phyloP scores from a whole-genome alignment of 2,888 invertebrate species.

The Himalopsyche japonica region DNA sequence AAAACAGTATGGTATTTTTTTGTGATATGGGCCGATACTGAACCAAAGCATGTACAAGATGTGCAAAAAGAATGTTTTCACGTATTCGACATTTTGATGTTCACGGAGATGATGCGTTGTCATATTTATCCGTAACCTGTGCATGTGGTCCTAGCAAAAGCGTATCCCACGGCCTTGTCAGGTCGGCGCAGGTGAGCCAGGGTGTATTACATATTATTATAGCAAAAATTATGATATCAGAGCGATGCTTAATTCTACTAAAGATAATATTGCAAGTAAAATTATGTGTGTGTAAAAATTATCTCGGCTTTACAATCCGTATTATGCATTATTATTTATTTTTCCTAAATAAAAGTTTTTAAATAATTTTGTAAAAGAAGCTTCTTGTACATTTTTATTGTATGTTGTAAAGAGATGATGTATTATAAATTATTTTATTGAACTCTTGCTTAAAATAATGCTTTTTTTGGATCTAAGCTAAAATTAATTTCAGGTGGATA shows the following conservation, averaged over 20 bases:
- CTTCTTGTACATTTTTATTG: no score
- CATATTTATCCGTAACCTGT: not conserved
- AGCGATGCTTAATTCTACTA: not conserved
- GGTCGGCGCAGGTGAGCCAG: not conserved
- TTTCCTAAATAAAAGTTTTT: no score
- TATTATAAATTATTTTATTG: no score
- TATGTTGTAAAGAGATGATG: no score
- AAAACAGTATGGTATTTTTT: not conserved
- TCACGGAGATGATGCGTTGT: not conserved
- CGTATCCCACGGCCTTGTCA: conserved; percentile 7
- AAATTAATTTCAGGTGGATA: no score
- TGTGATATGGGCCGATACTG: not conserved
- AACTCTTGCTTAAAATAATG: no score
- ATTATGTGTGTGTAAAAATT: no score
- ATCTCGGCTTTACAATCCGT: no score
- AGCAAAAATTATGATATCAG: not conserved
- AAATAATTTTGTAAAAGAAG: no score
- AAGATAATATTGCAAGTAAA: no score
- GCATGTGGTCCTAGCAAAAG: not conserved
- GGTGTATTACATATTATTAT: not conserved
- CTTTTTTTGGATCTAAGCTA: no score
- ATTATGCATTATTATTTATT: no score
- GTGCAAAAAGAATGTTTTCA: not conserved
- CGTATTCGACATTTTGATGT: not conserved
- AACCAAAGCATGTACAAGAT: not conserved